A percentile compares a stretch with the other conserved stretches of the same genome.
Conservation (phyloP, 64 coral and sea anemone species). For the Dendronephthya gigantea region DNA sequence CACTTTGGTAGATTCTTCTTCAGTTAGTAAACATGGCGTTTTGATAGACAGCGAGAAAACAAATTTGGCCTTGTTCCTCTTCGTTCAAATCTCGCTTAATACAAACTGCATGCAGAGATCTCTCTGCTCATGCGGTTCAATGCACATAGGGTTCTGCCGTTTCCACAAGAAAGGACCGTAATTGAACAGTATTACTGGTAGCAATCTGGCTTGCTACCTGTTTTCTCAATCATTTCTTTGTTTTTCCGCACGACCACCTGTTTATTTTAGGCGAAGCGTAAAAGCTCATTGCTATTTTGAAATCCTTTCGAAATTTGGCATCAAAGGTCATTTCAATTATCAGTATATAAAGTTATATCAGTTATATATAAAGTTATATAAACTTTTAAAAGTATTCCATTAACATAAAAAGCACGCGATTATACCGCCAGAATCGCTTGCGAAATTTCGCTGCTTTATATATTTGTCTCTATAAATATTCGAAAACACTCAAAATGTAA, state of each 20-base stretch:
- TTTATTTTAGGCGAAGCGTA: not conserved
- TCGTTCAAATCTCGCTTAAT: not conserved
- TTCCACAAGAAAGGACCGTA: not conserved
- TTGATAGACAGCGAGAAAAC: not conserved
- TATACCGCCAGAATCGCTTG: too few species aligned
- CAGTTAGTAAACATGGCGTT: not conserved
- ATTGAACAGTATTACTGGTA: not conserved
- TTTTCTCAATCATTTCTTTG: not conserved
- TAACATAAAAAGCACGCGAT: too few species aligned
- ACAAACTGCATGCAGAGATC: not conserved
- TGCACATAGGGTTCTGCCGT: not conserved
- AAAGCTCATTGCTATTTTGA: conserved; percentile 3
- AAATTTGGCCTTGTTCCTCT: not conserved
- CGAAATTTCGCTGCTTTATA: too few species aligned
- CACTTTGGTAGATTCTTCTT: not conserved
- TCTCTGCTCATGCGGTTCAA: not conserved
- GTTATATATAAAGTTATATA: too few species aligned
- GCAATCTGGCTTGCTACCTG: not conserved
- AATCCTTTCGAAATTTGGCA: not conserved
- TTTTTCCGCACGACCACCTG: not conserved
- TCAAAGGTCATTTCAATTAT: too few species aligned
- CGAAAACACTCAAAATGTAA: too few species aligned
- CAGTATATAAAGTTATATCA: too few species aligned
- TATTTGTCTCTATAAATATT: too few species aligned
- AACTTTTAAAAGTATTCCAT: too few species aligned